A percentile compares a stretch with the other conserved stretches of the same genome.
Evolutionary conservation across 2,888 invertebrate genomes (phyloP).

Genomic region (Nebria brevicollis): DNA sequence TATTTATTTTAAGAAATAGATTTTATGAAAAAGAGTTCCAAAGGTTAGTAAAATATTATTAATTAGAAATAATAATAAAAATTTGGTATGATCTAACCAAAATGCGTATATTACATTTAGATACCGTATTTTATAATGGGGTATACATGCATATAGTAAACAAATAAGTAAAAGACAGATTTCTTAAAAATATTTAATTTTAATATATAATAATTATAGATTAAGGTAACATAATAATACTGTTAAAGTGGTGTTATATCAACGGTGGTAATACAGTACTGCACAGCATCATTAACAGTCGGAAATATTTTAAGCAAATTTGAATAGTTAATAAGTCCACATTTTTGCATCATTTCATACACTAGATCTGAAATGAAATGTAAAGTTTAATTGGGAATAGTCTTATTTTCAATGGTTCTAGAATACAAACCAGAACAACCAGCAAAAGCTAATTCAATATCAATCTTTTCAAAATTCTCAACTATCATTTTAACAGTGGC

Average conservation of each 20-base stretch:
- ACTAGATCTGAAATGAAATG: slow-evolving; percentile 67
- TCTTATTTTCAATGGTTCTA: slow-evolving; percentile 48
- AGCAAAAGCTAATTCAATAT: slow-evolving; percentile 67
- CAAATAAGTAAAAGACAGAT: too few relatives aligned
- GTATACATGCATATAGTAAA: too few relatives aligned
- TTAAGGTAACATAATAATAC: neutral
- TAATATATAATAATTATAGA: neutral
- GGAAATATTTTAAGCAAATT: slow-evolving; percentile 67
- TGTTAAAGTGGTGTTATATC: slow-evolving; percentile 38
- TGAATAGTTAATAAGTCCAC: slow-evolving; percentile 67
- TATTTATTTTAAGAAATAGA: too few relatives aligned
- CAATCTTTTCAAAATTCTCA: slow-evolving; percentile 66
- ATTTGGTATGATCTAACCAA: too few relatives aligned
- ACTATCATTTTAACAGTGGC: slow-evolving; percentile 65
- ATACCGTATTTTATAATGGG: too few relatives aligned
- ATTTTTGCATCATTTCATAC: slow-evolving; percentile 71
- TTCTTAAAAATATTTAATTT: too few relatives aligned
- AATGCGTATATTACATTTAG: too few relatives aligned
- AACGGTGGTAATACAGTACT: slow-evolving; percentile 49
- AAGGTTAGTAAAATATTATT: too few relatives aligned
- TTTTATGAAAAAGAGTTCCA: too few relatives aligned
- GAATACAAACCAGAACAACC: slow-evolving; percentile 64
- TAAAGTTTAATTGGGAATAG: slow-evolving; percentile 18
- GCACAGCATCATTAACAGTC: slow-evolving; percentile 73
- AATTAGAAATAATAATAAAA: too few relatives aligned